Evolutionary conservation across 92 coral and sea anemone genomes (phyloP).

Genomic region (Actinostola sp.): DNA sequence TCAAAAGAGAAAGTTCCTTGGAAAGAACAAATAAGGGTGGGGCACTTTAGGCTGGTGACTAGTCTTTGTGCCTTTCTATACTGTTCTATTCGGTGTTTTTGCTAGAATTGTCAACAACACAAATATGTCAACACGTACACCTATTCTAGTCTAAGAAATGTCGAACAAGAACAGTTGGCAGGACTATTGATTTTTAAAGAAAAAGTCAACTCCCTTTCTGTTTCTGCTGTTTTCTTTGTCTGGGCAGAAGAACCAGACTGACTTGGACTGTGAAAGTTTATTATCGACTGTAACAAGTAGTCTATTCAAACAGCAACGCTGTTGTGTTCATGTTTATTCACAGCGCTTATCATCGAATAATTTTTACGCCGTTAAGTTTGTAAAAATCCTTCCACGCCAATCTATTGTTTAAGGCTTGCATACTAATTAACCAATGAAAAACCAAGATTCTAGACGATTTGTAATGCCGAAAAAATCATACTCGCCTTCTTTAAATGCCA

Average conservation of each 20-base stretch:
- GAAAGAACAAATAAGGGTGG: constrained; percentile 27
- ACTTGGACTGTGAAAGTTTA: background rate
- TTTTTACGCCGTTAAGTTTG: background rate
- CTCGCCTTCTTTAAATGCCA: constrained; percentile 11
- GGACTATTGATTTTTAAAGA: constrained; percentile 1
- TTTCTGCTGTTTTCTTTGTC: constrained; percentile 6
- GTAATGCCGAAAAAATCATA: constrained; percentile 12
- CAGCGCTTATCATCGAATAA: constrained; percentile 4
- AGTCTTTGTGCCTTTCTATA: constrained; percentile 1
- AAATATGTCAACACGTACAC: constrained; percentile 11
- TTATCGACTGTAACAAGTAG: background rate
- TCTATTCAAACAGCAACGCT: background rate
- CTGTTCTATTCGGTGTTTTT: constrained; percentile 11
- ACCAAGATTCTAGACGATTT: constrained; percentile 50
- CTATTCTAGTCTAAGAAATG: constrained; percentile 1
- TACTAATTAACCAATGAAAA: constrained; percentile 68
- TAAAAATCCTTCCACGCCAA: constrained; percentile 29
- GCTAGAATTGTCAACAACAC: constrained; percentile 9
- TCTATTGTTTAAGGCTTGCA: constrained; percentile 63
- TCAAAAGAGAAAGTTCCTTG: constrained; percentile 1
- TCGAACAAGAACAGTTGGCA: constrained; percentile 4
- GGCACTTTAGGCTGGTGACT: constrained; percentile 13
- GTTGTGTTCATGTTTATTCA: constrained; percentile 2
- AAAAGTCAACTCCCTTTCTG: background rate
- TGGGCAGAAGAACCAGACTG: background rate